Conservation (phyloP, 1,140 invertebrate species). For the Choristoneura fumiferana region DNA sequence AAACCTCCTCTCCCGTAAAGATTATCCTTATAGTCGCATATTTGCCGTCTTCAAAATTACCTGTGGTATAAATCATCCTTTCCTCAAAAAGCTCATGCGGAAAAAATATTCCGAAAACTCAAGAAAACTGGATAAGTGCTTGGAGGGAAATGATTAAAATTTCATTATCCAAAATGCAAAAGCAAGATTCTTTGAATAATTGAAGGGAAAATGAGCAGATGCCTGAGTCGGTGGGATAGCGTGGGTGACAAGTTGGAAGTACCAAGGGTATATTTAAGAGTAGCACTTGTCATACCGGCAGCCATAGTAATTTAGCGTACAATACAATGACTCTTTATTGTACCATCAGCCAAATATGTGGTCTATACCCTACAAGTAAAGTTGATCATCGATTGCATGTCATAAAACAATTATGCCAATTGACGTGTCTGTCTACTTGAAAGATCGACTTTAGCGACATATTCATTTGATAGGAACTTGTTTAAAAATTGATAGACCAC, state of each 20-base stretch:
- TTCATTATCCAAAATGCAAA: constrained; percentile 64
- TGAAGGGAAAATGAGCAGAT: constrained; percentile 42
- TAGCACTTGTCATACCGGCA: not conserved
- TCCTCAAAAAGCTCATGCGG: not conserved
- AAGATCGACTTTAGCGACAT: too few relatives aligned
- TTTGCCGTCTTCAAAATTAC: not conserved
- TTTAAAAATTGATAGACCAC: too few relatives aligned
- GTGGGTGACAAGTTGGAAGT: not conserved
- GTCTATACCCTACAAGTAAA: too few relatives aligned
- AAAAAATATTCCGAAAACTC: not conserved
- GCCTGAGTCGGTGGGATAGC: constrained; percentile 17
- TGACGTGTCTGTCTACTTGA: too few relatives aligned
- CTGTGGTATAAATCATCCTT: not conserved
- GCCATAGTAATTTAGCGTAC: not conserved
- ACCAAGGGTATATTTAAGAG: not conserved
- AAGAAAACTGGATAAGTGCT: constrained; percentile 28
- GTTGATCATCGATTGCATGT: too few relatives aligned
- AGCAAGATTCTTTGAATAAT: constrained; percentile 63
- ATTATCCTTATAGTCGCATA: not conserved
- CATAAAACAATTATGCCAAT: too few relatives aligned
- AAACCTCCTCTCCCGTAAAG: too few relatives aligned
- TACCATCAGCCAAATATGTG: too few relatives aligned
- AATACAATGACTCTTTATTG: too few relatives aligned
- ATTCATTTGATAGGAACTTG: too few relatives aligned
- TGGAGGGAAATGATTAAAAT: constrained; percentile 54